Evolutionary conservation across 2,888 invertebrate species (phyloP), one percentile per base, ranked within the genome.

Genomic region (Callyntrura sp.): DNA sequence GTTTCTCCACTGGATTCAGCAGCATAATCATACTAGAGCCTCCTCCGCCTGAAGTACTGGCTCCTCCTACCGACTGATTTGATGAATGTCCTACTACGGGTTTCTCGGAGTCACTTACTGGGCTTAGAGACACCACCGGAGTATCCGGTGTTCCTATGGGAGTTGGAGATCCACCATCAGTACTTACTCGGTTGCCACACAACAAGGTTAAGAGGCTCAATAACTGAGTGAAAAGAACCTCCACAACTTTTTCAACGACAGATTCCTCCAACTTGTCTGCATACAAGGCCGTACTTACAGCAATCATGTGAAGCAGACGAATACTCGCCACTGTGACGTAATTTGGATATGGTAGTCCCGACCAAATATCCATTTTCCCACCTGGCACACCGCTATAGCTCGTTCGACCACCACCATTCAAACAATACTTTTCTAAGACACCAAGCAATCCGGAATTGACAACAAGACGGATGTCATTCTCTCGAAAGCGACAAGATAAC

Each of bases 391-490:
- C n/a, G n/a, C n/a, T n/a, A n/a, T n/a, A n/a, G 48, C 45, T 73
- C 2, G 45, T 45, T 23, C 73, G 23, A 51, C 57, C 79, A 0
- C 84, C 83, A 12, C 84, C 85, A 20, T 65, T 70, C 51, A 85
- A 60, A 84, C 94, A 94, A 90, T 95, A 94, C 35, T 94, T 93
- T 91, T 94, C 94, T 60, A 96, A 94, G 11, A 95, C 94, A 0
- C 95, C 94, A 57, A 96, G 94, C 45, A 96, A 94, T 55, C 95
- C 95, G 93, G 95, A 95, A 17, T 95, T 95, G 9, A 96, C 95
- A 0, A 96, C 95, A 60, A 96, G 94, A n/a, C 95, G 95, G 45
- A 96, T 94, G 94, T 96, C 96, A 83, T 95, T 94, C 0, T 96
- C 95, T 91, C 95, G 94, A 93, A 95, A 96, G 90, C 95, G 95